phyloP scores from a whole-genome alignment of 2,888 invertebrate species.

The Caradrina clavipalpis region DNA sequence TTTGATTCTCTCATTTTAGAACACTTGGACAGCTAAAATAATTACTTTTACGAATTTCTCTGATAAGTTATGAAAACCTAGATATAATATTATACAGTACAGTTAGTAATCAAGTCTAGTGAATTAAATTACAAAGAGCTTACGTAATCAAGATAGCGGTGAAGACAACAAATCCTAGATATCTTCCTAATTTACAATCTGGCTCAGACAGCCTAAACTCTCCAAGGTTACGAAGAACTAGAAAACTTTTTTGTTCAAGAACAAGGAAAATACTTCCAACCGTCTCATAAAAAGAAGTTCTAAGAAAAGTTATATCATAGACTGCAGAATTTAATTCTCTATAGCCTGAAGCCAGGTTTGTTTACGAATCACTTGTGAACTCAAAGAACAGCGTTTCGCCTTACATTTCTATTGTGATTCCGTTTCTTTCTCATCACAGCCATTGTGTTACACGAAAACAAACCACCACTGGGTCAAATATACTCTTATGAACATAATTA shows the following conservation, averaged over 20 bases:
- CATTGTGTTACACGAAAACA: slow-evolving; percentile 62
- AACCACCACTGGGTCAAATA: slow-evolving; percentile 45
- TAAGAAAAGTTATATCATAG: slow-evolving; percentile 4
- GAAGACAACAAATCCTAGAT: slow-evolving; percentile 26
- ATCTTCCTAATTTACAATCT: slow-evolving; percentile 31
- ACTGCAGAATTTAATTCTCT: slow-evolving; percentile 11
- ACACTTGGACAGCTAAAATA: slow-evolving; percentile 31
- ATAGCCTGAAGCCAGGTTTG: slow-evolving; percentile 20
- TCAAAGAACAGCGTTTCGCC: slow-evolving; percentile 31
- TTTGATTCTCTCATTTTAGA: slow-evolving; percentile 40
- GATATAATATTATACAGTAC: slow-evolving; percentile 15
- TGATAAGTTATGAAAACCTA: background rate
- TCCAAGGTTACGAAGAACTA: slow-evolving; percentile 10
- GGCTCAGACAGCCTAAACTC: slow-evolving; percentile 5
- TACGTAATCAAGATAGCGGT: slow-evolving; percentile 27
- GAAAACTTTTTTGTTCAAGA: background rate
- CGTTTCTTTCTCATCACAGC: slow-evolving; percentile 67
- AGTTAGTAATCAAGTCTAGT: slow-evolving; percentile 6
- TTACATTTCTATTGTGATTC: slow-evolving; percentile 67
- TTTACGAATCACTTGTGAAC: slow-evolving; percentile 7
- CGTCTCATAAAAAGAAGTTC: background rate
- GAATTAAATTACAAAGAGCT: slow-evolving; percentile 27
- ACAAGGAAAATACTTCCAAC: slow-evolving; percentile 11
- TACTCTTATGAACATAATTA: slow-evolving; percentile 56
- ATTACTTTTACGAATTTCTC: slow-evolving; percentile 16